A percentile compares a stretch with the other conserved stretches of the same genome.
Evolutionary conservation across 2,797 vertebrate species (phyloP).

Genomic region (Falco cherrug): DNA sequence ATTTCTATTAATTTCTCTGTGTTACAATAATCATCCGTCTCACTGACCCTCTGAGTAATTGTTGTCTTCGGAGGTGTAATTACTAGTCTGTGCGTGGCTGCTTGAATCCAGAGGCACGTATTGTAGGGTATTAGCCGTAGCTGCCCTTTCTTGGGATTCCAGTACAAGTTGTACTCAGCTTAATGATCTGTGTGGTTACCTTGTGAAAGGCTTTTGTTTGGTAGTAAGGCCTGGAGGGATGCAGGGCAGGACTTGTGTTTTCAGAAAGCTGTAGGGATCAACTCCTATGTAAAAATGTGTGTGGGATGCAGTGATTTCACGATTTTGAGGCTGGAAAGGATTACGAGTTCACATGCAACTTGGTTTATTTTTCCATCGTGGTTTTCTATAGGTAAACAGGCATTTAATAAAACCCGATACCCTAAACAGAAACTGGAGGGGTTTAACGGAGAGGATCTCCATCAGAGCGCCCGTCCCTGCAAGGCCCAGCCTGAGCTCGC

Average conservation of each 20-base stretch:
- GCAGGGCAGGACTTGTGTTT: too few relatives aligned
- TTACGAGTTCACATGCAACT: neutral
- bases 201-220: neutral
- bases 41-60: accelerated
- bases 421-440: accelerated
- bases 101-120: accelerated
- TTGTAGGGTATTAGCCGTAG: accelerated
- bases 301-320: accelerated
- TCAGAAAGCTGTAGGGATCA: neutral
- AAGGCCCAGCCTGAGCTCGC: neutral
- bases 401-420: neutral
- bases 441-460: neutral
- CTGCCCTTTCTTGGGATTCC: neutral
- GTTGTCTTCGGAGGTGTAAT: neutral
- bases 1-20: accelerated
- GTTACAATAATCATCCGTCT: accelerated
- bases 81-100: accelerated
- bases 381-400: neutral
- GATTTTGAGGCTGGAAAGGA: neutral
- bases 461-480: neutral
- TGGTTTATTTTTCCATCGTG: neutral
- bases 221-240: too few relatives aligned
- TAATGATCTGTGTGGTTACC: accelerated
- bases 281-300: accelerated
- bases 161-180: neutral